Evolutionary conservation across 2,113 vertebrate genomes (phyloP).

Genomic region (Sander lucioperca): DNA sequence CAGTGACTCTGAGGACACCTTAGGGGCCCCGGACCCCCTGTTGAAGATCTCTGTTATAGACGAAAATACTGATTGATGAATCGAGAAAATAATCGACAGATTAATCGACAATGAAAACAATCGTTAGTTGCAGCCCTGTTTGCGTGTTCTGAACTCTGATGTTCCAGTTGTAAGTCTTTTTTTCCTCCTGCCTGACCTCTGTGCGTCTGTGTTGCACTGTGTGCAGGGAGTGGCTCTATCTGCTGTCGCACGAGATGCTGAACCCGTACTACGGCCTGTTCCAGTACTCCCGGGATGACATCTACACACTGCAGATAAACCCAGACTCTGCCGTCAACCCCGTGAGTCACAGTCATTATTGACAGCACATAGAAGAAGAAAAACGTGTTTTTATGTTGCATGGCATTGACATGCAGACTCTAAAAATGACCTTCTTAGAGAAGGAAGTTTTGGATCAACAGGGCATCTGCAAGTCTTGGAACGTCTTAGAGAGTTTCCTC

Average conservation of each 20-base stretch:
- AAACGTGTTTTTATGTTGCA: not conserved
- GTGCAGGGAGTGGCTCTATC: slow-evolving; percentile 96
- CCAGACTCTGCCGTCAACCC: slow-evolving; percentile 98
- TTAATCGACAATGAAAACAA: too few relatives aligned
- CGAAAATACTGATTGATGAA: too few relatives aligned
- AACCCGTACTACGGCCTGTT: slow-evolving; percentile 99
- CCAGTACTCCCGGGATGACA: slow-evolving; percentile 98
- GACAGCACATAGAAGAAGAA: not conserved
- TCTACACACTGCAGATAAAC: slow-evolving; percentile 98
- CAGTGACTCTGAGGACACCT: too few relatives aligned
- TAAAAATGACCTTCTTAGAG: not conserved
- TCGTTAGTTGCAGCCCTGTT: too few relatives aligned
- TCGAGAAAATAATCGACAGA: too few relatives aligned
- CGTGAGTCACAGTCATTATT: slow-evolving; percentile 77
- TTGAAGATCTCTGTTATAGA: too few relatives aligned
- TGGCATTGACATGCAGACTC: not conserved
- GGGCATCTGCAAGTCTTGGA: too few relatives aligned
- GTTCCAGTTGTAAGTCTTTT: too few relatives aligned
- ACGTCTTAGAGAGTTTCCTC: too few relatives aligned
- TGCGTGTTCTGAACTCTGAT: too few relatives aligned
- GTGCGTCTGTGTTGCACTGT: not conserved
- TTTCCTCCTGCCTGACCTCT: not conserved
- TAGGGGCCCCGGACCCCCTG: too few relatives aligned
- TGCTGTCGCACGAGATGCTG: slow-evolving; percentile 99
- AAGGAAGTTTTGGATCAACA: too few relatives aligned